Conservation (phyloP, 2,888 invertebrate genomes). For the Tinea semifulvella region DNA sequence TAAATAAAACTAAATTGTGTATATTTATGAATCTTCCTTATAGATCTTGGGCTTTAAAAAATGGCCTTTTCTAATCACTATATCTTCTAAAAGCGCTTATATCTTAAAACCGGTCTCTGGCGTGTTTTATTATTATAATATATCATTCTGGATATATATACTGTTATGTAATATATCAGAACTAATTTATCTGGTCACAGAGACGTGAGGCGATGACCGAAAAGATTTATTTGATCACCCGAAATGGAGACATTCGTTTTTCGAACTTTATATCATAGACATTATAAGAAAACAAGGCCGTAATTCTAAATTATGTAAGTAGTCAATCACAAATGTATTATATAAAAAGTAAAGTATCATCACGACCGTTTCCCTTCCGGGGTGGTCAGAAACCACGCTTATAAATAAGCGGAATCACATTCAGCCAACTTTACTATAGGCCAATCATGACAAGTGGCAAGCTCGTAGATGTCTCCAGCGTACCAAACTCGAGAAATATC, state of each 20-base stretch:
- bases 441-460: no score
- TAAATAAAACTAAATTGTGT: constrained; percentile 33
- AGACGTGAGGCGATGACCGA: constrained; percentile 37
- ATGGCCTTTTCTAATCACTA: constrained; percentile 48
- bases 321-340: no score
- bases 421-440: no score
- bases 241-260: constrained; percentile 26
- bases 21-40: constrained; percentile 31
- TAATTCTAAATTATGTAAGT: no score
- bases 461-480: no score
- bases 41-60: constrained; percentile 35
- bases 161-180: constrained; percentile 51
- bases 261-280: no score
- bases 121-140: constrained; percentile 41
- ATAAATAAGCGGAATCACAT: no score
- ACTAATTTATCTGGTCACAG: constrained; percentile 52
- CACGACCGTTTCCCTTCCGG: no score
- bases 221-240: constrained; percentile 27
- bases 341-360: no score
- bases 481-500: no score
- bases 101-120: constrained; percentile 36
- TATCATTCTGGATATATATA: constrained; percentile 46
- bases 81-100: constrained; percentile 39
- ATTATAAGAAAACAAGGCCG: no score
- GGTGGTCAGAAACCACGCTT: no score